These are phyloP conservation scores for Champsocephalus esox DNA, from an alignment of 2,797 vertebrate genomes.

Conservation along the genomic window DNA sequence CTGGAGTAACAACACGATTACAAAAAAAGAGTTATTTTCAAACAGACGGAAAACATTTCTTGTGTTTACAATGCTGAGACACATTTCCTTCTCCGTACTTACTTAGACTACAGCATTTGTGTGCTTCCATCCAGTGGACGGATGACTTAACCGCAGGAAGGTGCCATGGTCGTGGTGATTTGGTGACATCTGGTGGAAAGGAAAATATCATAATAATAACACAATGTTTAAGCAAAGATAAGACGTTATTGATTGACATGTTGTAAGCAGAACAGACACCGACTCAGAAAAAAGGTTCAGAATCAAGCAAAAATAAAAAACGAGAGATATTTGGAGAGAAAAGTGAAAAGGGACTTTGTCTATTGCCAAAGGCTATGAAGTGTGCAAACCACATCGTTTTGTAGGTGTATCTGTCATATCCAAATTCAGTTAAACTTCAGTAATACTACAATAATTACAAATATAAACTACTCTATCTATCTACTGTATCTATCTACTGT, in stretches of 20 bases:
- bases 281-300: not conserved
- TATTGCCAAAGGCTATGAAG: no score
- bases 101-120: no score
- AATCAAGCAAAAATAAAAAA: not conserved
- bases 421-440: no score
- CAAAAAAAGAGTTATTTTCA: not conserved
- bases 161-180: not conserved
- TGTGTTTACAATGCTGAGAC: not conserved
- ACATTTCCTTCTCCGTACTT: not conserved
- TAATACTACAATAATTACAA: no score
- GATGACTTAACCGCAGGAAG: slow-evolving; percentile 25
- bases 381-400: no score
- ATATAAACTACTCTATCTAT: no score
- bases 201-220: not conserved
- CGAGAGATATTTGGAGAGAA: no score
- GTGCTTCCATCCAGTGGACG: slow-evolving; percentile 46
- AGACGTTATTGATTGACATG: not conserved
- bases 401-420: no score
- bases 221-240: not conserved
- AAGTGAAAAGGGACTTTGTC: no score
- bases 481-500: no score
- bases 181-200: slow-evolving; percentile 58
- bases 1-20: not conserved
- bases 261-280: not conserved
- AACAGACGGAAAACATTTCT: not conserved